Evolutionary conservation across 30 jellyfish, hydroid and myxozoan species (phyloP), one percentile per base, ranked within the genome.

Genomic region (Cassiopea andromeda): DNA sequence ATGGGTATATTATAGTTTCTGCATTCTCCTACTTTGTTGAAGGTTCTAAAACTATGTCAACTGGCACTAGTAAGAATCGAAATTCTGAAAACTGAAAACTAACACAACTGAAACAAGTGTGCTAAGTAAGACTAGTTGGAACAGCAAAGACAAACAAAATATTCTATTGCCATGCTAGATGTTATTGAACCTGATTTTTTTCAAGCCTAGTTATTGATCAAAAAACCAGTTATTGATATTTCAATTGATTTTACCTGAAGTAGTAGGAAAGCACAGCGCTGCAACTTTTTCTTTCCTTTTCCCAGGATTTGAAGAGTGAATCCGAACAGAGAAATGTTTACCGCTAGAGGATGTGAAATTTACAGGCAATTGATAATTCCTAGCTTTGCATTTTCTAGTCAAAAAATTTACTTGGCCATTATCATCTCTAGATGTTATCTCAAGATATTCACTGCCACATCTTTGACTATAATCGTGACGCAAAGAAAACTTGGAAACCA

Each of bases 191-290:
- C 38, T 27, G 38, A 27, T 27, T 27, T 27, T 27, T 27, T 27
- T 27, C 38, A 27, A 27, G 38, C 38, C 38, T 27, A 27, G 38
- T 27, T 27, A 27, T 27, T 27, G 38, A 27, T 27, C 38, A 27
- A 27, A 27, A 27, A 27, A 27, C 38, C 38, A 27, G 38, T 27
- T 27, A 27, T 10, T 54, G 64, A 6, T 6, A 54, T 3, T 54
- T 54, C 64, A 54, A 54, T 54, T 10, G 38, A 4, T 66, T 66
- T 44, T 50, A 77, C 86, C 86, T 77, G 74, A 10, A 1, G 73
- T 77, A 12, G 86, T 77, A 44, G 86, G 86, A 77, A 77, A 60
- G 14, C 75, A 48, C 70, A 48, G 54, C 14, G 86, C 73, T 14
- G 57, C 43, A 49, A 77, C 49, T 48, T 60, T 6, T 58, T 48